phyloP scores from a whole-genome alignment of 1,140 invertebrate genomes.

The Ips nitidus region DNA sequence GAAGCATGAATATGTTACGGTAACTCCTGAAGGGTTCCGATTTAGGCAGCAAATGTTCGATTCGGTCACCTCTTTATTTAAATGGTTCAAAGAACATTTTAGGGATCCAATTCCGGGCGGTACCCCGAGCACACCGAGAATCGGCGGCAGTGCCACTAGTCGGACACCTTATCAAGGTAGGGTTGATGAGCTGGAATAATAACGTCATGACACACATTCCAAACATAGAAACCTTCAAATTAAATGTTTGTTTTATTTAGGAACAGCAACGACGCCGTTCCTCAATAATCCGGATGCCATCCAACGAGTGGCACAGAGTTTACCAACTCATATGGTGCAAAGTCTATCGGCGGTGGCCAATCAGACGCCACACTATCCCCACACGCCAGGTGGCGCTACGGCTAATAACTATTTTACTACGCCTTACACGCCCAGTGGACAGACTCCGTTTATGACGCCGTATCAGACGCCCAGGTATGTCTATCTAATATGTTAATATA shows the following conservation, averaged over 20 bases:
- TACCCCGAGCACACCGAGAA: constrained; percentile 73
- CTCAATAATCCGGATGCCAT: constrained; percentile 66
- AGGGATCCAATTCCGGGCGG: constrained; percentile 79
- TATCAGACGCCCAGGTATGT: constrained; percentile 69
- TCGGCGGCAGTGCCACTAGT: constrained; percentile 52
- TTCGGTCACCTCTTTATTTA: constrained; percentile 78
- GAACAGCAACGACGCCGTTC: constrained; percentile 42
- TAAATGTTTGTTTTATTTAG: constrained; percentile 3
- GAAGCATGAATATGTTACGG: constrained; percentile 89
- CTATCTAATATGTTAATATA: background rate
- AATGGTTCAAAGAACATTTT: constrained; percentile 99
- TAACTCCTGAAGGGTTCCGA: constrained; percentile 89
- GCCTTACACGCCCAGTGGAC: constrained; percentile 86
- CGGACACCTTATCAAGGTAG: constrained; percentile 64
- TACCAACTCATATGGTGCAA: constrained; percentile 73
- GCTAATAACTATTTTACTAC: constrained; percentile 60
- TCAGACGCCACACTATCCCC: constrained; percentile 69
- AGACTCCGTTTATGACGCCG: constrained; percentile 89
- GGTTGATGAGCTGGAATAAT: background rate
- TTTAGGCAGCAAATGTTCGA: constrained; percentile 89
- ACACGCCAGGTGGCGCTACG: constrained; percentile 61
- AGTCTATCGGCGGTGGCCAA: constrained; percentile 66
- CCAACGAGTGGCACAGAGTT: constrained; percentile 71
- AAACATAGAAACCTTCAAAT: too few species aligned
- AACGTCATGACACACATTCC: too few species aligned